Percentiles rank a stretch among this genome's conserved stretches.
Conservation (phyloP, 2,888 invertebrate species). For the Drosophila vallismaia region DNA sequence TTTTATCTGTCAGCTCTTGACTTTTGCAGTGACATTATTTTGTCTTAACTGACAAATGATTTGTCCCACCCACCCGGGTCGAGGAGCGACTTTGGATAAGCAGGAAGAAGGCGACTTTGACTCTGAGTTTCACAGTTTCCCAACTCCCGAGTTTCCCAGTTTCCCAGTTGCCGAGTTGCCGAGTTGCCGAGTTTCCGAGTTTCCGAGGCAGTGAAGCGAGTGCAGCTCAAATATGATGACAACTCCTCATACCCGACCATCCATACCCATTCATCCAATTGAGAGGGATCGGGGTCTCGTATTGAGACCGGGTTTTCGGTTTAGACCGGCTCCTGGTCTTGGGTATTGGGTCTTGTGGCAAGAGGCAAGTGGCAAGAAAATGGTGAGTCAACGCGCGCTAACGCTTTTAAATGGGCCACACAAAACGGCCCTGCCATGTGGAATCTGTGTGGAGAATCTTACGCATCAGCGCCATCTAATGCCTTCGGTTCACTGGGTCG, state of each 20-base stretch:
- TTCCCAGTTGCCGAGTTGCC: not conserved
- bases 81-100: constrained; percentile 48
- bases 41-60: constrained; percentile 77
- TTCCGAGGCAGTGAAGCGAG: constrained; percentile 60
- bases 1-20: constrained; percentile 65
- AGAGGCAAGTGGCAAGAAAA: not conserved
- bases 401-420: constrained; percentile 66
- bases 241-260: constrained; percentile 24
- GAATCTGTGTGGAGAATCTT: constrained; percentile 46
- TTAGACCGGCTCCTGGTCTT: not conserved
- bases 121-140: not conserved
- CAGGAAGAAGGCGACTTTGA: constrained; percentile 29
- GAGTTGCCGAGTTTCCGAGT: not conserved
- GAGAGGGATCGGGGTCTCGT: not conserved
- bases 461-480: constrained; percentile 52
- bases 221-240: constrained; percentile 64
- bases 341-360: not conserved
- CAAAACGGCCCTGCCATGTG: constrained; percentile 46
- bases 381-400: constrained; percentile 46
- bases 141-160: not conserved
- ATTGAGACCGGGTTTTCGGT: constrained; percentile 9
- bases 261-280: constrained; percentile 25
- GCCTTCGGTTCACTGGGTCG: constrained; percentile 36
- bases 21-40: constrained; percentile 61
- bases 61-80: constrained; percentile 23